Evolutionary conservation across 1,140 invertebrate genomes (phyloP).

Genomic region (Epicauta chinensis): DNA sequence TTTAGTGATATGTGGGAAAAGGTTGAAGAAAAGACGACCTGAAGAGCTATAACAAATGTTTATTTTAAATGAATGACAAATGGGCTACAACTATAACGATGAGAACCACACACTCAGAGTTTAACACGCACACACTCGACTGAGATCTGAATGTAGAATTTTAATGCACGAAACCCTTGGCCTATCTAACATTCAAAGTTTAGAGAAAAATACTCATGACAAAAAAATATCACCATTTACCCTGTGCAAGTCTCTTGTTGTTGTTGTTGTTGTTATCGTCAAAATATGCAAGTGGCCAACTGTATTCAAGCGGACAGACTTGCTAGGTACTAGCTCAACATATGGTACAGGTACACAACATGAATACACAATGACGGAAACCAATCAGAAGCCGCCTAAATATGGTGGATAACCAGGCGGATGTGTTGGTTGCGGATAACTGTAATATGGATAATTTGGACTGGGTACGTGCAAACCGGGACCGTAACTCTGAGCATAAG

Average conservation of each 20-base stretch:
- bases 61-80: slow-evolving; percentile 33
- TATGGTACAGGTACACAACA: slow-evolving; percentile 46
- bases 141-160: slow-evolving; percentile 42
- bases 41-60: slow-evolving; percentile 37
- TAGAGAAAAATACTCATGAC: slow-evolving; percentile 45
- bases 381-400: slow-evolving; percentile 52
- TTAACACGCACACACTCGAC: slow-evolving; percentile 34
- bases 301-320: slow-evolving; percentile 44
- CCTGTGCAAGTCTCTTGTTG: slow-evolving; percentile 43
- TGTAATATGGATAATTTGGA: slow-evolving; percentile 50
- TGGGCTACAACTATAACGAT: slow-evolving; percentile 36
- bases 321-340: slow-evolving; percentile 45
- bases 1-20: slow-evolving; percentile 31
- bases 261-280: slow-evolving; percentile 33
- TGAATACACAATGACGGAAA: slow-evolving; percentile 43
- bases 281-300: slow-evolving; percentile 43
- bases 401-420: slow-evolving; percentile 46
- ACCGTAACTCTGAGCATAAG: slow-evolving; percentile 40
- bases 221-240: slow-evolving; percentile 47
- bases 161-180: slow-evolving; percentile 43
- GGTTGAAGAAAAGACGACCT: slow-evolving; percentile 28
- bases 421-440: slow-evolving; percentile 44
- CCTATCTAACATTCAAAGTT: slow-evolving; percentile 45
- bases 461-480: slow-evolving; percentile 49
- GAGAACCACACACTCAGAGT: slow-evolving; percentile 34